Evolutionary conservation across 2,797 vertebrate genomes (phyloP).

Genomic region (Peromyscus nudipes): DNA sequence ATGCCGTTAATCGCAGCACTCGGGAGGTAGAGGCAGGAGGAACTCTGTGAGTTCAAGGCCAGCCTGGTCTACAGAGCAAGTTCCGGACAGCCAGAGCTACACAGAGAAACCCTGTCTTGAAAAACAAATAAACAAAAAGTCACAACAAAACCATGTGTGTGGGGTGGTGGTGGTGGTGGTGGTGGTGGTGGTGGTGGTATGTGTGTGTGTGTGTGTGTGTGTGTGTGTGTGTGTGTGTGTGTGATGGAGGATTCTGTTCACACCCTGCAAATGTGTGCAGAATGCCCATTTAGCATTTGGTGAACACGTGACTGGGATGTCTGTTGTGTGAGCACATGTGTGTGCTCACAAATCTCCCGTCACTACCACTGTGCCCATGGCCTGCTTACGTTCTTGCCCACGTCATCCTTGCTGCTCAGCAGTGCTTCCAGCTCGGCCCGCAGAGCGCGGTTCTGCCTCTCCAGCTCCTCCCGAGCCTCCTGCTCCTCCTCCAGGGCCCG

Average conservation of each 20-base stretch:
- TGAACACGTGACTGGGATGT: not conserved
- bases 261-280: not conserved
- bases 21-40: not conserved
- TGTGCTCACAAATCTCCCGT: not conserved
- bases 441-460: slow-evolving; percentile 94
- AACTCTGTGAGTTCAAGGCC: not conserved
- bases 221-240: too few species aligned
- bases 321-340: accelerated
- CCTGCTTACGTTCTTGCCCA: slow-evolving; percentile 93
- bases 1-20: not conserved
- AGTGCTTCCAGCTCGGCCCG: slow-evolving; percentile 95
- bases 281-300: not conserved
- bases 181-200: not conserved
- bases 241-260: not conserved
- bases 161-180: not conserved
- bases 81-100: not conserved
- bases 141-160: not conserved
- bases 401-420: slow-evolving; percentile 95
- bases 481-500: slow-evolving; percentile 93
- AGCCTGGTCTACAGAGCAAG: not conserved
- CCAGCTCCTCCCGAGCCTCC: slow-evolving; percentile 93
- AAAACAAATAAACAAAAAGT: not conserved
- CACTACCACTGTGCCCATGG: accelerated
- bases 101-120: not conserved
- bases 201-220: not conserved